Evolutionary conservation across 2,797 vertebrate genomes (phyloP).

Genomic region (Cyprinodon diabolis): DNA sequence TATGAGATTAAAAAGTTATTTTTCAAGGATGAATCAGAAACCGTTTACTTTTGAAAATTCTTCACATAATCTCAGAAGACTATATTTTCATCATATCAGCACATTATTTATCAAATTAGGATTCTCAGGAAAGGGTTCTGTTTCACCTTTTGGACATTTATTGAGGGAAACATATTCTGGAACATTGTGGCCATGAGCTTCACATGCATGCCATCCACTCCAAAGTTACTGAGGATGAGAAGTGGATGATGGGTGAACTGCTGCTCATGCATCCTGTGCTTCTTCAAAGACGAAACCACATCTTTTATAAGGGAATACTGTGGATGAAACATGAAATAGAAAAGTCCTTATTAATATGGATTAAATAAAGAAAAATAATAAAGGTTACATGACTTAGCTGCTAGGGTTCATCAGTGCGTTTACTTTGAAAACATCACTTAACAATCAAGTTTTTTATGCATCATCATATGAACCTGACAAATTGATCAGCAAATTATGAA

Average conservation of each 20-base stretch:
- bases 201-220: slow-evolving; percentile 88
- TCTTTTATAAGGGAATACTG: slow-evolving; percentile 91
- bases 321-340: not conserved
- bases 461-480: slow-evolving; percentile 64
- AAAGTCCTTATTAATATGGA: no score
- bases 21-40: slow-evolving; percentile 70
- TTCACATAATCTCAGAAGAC: slow-evolving; percentile 82
- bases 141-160: slow-evolving; percentile 91
- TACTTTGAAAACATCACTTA: slow-evolving; percentile 78
- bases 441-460: slow-evolving; percentile 56
- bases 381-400: not conserved
- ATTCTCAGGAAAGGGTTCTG: accelerated
- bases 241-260: slow-evolving; percentile 91
- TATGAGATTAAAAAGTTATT: not conserved
- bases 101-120: slow-evolving; percentile 1
- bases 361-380: not conserved
- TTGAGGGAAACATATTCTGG: slow-evolving; percentile 94
- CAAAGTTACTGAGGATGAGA: slow-evolving; percentile 92
- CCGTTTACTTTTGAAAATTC: slow-evolving; percentile 74
- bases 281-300: slow-evolving; percentile 88
- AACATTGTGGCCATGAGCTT: slow-evolving; percentile 96
- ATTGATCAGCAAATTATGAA: not conserved
- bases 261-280: slow-evolving; percentile 93
- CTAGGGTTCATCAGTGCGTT: slow-evolving; percentile 74
- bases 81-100: slow-evolving; percentile 77